Base-by-base conservation (phyloP, 2,888 invertebrate species). In the Drosophila anomalata region DNA sequence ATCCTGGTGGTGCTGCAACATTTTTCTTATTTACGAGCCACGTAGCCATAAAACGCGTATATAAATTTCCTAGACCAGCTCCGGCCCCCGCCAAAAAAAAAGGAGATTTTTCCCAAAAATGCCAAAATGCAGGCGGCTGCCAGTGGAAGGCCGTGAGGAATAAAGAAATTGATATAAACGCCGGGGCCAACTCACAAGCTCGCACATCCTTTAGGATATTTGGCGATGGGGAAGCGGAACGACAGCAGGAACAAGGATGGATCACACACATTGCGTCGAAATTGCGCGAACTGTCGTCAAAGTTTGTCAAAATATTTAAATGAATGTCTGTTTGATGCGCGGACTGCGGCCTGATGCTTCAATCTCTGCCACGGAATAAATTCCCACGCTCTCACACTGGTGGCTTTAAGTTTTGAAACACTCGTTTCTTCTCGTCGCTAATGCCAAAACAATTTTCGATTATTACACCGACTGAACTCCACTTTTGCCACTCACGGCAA, bases 81-180 rank as follows among this genome's bases (percentile, higher is more conserved):
- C 39, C 47, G 52, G 53, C 78, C 65, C 48, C 50, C 59, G 51
- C 24, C 59, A 51, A 48, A 75, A 51, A 48, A 75, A 79, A 68
- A 68, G n/a, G 55, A 60, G 36, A 29, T 14, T 54, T 48, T 22
- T 31, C 54, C 20, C 29, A n/a, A 36, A 36, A 36, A 36, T 63
- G 61, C 59, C 54, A 59, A 75, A 72, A 66, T 81, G 80, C 83
- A 80, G 73, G 72, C 69, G 60, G 48, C 52, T 46, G 57, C 42
- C 52, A 46, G 57, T 58, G 47, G 56, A 52, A 65, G 66, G 54
- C 56, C 69, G 73, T 48, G 54, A 50, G 80, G 73, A 76, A 83
- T 83, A 78, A 83, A 80, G 84, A 86, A 87, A 82, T 87, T 80
- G 87, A 82, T 82, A 86, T 86, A 87, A 84, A 82, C 84, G 82